phyloP scores from a whole-genome alignment of 2,113 vertebrate genomes.

The zebrafish (Danio rerio) region DNA sequence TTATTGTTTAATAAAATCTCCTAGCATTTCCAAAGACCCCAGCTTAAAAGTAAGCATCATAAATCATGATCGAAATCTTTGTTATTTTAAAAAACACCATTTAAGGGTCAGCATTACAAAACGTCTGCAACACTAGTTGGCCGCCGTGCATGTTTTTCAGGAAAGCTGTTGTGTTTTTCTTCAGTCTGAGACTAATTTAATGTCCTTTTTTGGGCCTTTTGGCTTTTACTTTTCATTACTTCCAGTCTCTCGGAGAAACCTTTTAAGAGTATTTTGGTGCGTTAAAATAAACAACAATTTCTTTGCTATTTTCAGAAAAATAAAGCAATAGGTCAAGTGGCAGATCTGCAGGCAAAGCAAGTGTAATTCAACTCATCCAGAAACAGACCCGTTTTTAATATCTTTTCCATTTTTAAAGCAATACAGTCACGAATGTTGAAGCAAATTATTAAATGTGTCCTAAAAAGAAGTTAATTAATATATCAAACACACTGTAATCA shows the following conservation, averaged over 20 bases:
- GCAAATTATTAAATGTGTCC: constrained; percentile 1
- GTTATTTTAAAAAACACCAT: not conserved
- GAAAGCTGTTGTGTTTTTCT: constrained; percentile 11
- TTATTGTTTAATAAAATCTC: too few species aligned
- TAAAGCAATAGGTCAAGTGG: constrained; percentile 3
- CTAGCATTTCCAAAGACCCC: too few species aligned
- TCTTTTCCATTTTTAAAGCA: not conserved
- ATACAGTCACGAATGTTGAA: not conserved
- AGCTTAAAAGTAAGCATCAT: too few species aligned
- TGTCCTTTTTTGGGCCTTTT: not conserved
- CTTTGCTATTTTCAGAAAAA: constrained; percentile 1
- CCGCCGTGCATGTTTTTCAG: not conserved
- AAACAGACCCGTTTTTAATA: not conserved
- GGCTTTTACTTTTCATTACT: constrained; percentile 10
- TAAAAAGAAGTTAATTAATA: not conserved
- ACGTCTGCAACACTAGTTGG: not conserved
- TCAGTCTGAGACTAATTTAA: constrained; percentile 7
- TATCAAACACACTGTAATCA: not conserved
- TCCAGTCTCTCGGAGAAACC: constrained; percentile 3
- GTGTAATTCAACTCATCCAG: not conserved
- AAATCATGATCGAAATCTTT: too few species aligned
- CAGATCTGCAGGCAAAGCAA: constrained; percentile 1
- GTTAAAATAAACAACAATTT: not conserved
- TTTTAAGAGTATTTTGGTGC: not conserved
- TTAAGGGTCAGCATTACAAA: not conserved